Base-by-base conservation (phyloP, 2,113 vertebrate genomes). In the Gambusia holbrooki region DNA sequence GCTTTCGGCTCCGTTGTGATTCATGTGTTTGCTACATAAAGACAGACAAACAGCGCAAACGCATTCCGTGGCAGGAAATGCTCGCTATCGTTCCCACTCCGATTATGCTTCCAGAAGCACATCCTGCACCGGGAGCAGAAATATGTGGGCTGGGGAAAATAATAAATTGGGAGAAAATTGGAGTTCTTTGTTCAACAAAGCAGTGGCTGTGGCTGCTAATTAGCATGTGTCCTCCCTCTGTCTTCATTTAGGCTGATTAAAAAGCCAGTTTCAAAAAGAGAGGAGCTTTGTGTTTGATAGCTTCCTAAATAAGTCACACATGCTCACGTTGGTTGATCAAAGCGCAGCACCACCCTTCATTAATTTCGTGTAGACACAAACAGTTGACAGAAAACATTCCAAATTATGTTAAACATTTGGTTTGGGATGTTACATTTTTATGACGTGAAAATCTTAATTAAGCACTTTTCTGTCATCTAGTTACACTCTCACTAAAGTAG, bases 241-340 rank as follows among this genome's bases (percentile, higher is more conserved):
- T 84, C 83, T 74, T 82, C 74, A 65, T 71, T 85, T 67, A 84
- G 60, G 30, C 69, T 77, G 92, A 88, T 89, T 84, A 64, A 72
- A 87, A 82, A 71, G 73, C 79, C 81, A 65, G 40, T 81, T 73
- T 73, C 72, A 84, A 74, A 81, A 68, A 61, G 81, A 62, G 70
- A 12, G 66, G 68, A 81, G 81, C 81, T 84, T 79, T 82, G 62
- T 37, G 10, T 78, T 60, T 82, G 84, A 80, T 25, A 42, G 42
- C 48, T 74, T 69, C 71, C 71, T 79, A 74, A 89, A 81, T 77
- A 78, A 76, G 81, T 77, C 75, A 67, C 80, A 19, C 51, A 51
- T 33, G 48, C 84, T 70, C 17, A 66, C 77, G 77, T 74, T 81
- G 64, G 76, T 19, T 79, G 70, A 71, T 37, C 72, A 77, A 60